Percentiles rank a stretch among this genome's conserved stretches.
phyloP scores from a whole-genome alignment of 2,113 vertebrate genomes.

The Corythaeola cristata region DNA sequence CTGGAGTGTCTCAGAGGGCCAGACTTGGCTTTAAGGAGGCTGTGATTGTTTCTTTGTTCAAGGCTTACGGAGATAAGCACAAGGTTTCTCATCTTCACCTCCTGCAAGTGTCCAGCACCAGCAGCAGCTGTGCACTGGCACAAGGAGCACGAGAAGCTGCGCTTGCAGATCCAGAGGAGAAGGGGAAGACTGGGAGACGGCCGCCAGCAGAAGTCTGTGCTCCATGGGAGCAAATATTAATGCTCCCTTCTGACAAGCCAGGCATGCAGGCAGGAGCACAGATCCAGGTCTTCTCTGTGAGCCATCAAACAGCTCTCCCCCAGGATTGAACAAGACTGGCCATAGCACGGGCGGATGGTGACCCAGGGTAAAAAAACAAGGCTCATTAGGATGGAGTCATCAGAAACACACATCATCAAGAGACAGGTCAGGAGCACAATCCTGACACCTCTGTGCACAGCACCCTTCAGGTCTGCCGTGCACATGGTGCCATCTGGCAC shows the following conservation, averaged over 20 bases:
- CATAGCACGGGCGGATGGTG: fast-evolving
- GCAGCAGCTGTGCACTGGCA: not conserved
- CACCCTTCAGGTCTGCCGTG: not conserved
- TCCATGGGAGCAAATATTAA: not conserved
- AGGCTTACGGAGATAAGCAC: not conserved
- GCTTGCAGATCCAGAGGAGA: not conserved
- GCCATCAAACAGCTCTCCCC: not conserved
- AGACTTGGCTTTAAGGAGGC: not conserved
- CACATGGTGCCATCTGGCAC: not conserved
- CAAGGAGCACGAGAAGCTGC: not conserved
- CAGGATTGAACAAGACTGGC: not conserved
- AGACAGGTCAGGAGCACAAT: not conserved
- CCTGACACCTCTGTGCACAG: not conserved
- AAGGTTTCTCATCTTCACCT: not conserved
- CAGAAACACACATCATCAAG: not conserved
- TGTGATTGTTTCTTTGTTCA: not conserved
- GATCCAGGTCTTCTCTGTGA: fast-evolving
- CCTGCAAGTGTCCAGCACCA: not conserved
- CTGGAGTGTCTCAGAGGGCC: not conserved
- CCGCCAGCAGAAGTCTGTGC: not conserved
- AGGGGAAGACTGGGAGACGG: not conserved
- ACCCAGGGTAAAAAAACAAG: not conserved
- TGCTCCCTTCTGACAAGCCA: not conserved
- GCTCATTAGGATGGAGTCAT: not conserved
- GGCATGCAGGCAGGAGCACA: not conserved